Evolutionary conservation across 2,113 vertebrate genomes (phyloP).

Genomic region (Tursiops truncatus): DNA sequence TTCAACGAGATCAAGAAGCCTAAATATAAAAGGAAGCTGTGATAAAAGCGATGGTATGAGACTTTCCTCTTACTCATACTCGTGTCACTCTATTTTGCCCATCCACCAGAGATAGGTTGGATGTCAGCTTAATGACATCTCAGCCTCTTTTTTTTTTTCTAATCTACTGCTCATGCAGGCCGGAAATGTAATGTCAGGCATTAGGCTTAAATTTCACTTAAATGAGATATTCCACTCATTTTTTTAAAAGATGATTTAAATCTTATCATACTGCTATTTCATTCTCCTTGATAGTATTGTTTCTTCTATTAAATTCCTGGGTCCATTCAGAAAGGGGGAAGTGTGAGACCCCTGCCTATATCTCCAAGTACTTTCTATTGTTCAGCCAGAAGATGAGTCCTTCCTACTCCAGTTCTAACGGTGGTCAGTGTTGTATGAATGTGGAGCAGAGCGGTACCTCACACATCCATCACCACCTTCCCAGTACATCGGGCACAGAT

Average conservation of each 20-base stretch:
- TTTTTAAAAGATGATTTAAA: background rate
- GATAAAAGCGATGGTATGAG: background rate
- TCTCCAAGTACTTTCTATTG: conserved; percentile 26
- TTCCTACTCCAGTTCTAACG: background rate
- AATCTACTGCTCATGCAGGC: background rate
- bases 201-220: conserved; percentile 27
- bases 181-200: background rate
- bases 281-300: background rate
- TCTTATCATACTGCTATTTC: background rate
- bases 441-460: background rate
- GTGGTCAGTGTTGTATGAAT: background rate
- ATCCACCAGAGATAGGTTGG: background rate
- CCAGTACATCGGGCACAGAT: background rate
- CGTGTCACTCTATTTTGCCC: background rate
- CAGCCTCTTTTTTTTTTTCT: background rate
- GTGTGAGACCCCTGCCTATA: background rate
- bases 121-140: background rate
- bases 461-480: background rate
- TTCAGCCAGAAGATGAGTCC: background rate
- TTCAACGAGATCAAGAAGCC: background rate
- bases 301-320: conserved; percentile 15
- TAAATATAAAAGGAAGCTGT: background rate
- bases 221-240: background rate
- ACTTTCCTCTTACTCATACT: background rate
- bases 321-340: background rate